phyloP scores from a whole-genome alignment of 2,888 invertebrate species.

The Melinaea menophilus region DNA sequence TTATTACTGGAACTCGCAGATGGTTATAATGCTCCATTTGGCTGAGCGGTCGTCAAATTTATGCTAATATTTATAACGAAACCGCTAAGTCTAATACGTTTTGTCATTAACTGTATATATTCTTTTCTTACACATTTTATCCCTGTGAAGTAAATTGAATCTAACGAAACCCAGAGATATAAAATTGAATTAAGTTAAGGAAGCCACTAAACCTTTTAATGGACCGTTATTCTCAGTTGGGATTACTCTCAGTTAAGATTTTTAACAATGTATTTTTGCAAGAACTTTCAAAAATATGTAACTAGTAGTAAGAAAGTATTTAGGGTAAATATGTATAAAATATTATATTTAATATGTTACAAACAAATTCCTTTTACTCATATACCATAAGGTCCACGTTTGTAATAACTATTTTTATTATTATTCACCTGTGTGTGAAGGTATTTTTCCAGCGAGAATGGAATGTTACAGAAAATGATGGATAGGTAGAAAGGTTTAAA shows the following conservation, averaged over 20 bases:
- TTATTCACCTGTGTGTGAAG: neutral
- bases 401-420: neutral
- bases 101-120: constrained; percentile 5
- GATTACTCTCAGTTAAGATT: constrained; percentile 17
- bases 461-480: neutral
- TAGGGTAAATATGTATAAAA: too few species aligned
- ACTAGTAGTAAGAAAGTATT: too few species aligned
- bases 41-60: constrained; percentile 16
- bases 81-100: constrained; percentile 18
- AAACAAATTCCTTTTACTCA: too few species aligned
- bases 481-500: neutral
- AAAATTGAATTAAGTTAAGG: constrained; percentile 25
- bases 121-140: constrained; percentile 8
- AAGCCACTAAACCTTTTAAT: constrained; percentile 18
- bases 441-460: neutral
- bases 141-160: constrained; percentile 20
- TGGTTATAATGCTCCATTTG: constrained; percentile 21
- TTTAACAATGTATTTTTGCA: neutral
- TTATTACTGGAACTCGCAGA: constrained; percentile 20
- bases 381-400: neutral
- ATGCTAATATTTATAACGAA: constrained; percentile 21
- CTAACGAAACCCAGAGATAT: constrained; percentile 14
- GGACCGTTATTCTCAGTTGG: constrained; percentile 17
- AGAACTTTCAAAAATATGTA: too few species aligned
- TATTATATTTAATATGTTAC: too few species aligned